Evolutionary conservation across 2,888 invertebrate species (phyloP), one percentile per base, ranked within the genome.

Genomic region (Watsonalla binaria): DNA sequence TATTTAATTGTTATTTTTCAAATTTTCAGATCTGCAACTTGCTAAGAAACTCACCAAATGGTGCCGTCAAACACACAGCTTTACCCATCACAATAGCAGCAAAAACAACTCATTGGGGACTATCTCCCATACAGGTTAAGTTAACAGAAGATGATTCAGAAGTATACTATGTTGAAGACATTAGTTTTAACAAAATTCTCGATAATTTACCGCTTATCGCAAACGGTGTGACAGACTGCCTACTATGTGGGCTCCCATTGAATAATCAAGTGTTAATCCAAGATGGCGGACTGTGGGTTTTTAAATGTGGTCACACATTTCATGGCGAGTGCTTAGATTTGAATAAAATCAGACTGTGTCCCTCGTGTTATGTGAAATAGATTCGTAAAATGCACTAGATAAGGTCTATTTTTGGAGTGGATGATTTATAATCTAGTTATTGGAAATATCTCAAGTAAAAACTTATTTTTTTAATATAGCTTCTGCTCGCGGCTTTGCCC

Each of bases 271-370:
- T 93, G 51, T 70, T 94, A 47, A 85, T 94, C 35, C 86, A 92
- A 72, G 92, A 93, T 76, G 93, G 92, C 66, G 93, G 93, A 11
- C 74, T 94, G 4, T 92, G 92, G 82, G 90, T 92, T 50, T 93
- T 93, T 74, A 90, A 90, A 53, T 94, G 94, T 70, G 93, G 93
- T 49, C 93, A 94, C 68, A 90, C 91, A 53, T 93, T 92, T 73
- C 94, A 94, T 52, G 92, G 93, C 0, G 91, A 92, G 6, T 93
- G 93, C 74, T 86, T 93, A 66, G 87, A 91, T 65, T 84, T 93
- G 61, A 92, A 92, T 66, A 92, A 90, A 77, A 72, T 93, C 48
- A 90, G 84, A 61, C 60, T 91, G 39, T 91, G 91, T 51, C 87
- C 90, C 0, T 77, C 84, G 48, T 91, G 91, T 65, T 24, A 24